Percentiles rank a stretch among this genome's conserved stretches.
These are phyloP conservation scores for Mesaphorura yosii DNA, from an alignment of 1,140 invertebrate species.

Conservation along the genomic window DNA sequence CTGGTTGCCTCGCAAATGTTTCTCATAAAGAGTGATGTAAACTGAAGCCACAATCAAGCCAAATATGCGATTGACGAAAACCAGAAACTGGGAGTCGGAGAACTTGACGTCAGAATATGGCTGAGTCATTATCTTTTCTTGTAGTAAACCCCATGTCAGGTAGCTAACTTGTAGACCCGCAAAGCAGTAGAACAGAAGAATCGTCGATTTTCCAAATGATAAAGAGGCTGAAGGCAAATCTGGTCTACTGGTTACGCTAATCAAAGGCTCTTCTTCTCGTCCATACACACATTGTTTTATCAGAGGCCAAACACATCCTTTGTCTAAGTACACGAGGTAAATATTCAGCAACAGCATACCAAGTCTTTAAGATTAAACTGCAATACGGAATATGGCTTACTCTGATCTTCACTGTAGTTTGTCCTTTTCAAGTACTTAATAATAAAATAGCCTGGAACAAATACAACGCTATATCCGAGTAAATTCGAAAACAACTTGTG, in stretches of 20 bases:
- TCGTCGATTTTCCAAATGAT: slow-evolving; percentile 38
- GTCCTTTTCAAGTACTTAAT: slow-evolving; percentile 68
- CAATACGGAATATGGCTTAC: slow-evolving; percentile 41
- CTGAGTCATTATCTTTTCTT: slow-evolving; percentile 85
- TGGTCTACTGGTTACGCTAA: too few relatives aligned
- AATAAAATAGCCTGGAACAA: slow-evolving; percentile 72
- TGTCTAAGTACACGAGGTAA: slow-evolving; percentile 35
- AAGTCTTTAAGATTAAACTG: not conserved
- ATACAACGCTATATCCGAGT: slow-evolving; percentile 75
- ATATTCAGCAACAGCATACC: not conserved
- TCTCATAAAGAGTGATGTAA: slow-evolving; percentile 49
- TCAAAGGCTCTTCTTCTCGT: too few relatives aligned
- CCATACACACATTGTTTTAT: slow-evolving; percentile 55
- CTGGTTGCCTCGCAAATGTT: slow-evolving; percentile 49
- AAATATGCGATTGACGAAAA: slow-evolving; percentile 82
- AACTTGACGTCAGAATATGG: slow-evolving; percentile 53
- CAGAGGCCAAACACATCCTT: slow-evolving; percentile 43
- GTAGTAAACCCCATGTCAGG: slow-evolving; percentile 85
- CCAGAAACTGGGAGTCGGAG: slow-evolving; percentile 86
- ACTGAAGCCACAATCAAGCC: slow-evolving; percentile 62
- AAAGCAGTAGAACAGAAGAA: slow-evolving; percentile 65
- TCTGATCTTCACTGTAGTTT: slow-evolving; percentile 66
- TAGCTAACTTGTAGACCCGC: slow-evolving; percentile 78
- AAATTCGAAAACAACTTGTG: slow-evolving; percentile 64
- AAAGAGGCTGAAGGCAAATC: slow-evolving; percentile 24